Conservation (phyloP, 2,888 invertebrate species). For the Diadromus collaris region DNA sequence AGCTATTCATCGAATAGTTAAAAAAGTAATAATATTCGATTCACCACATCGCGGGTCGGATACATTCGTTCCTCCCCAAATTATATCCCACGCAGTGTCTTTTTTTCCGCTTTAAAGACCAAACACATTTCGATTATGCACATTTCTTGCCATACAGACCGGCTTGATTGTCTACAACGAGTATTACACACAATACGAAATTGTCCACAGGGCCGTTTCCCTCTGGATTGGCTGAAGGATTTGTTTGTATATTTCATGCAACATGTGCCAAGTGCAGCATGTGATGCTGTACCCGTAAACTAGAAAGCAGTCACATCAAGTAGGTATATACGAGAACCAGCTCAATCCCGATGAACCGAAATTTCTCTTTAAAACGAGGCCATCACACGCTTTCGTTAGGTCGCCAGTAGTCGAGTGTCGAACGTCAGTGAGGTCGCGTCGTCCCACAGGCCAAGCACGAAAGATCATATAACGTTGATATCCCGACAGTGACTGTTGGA, state of each 20-base stretch:
- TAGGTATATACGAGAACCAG: conserved; percentile 22
- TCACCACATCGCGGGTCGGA: too few species aligned
- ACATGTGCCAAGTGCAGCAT: background rate
- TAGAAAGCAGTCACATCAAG: background rate
- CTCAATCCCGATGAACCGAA: conserved; percentile 65
- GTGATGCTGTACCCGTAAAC: background rate
- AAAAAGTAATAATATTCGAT: background rate
- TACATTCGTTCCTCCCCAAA: too few species aligned
- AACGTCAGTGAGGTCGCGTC: conserved; percentile 63
- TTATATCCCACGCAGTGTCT: too few species aligned
- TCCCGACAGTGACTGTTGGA: background rate
- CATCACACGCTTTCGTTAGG: conserved; percentile 71
- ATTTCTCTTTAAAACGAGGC: conserved; percentile 77
- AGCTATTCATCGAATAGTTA: background rate
- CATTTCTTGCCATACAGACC: too few species aligned
- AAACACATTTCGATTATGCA: too few species aligned
- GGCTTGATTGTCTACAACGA: too few species aligned
- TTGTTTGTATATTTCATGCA: background rate
- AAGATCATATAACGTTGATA: conserved; percentile 37
- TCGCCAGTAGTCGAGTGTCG: conserved; percentile 70
- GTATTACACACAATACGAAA: too few species aligned
- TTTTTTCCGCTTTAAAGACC: too few species aligned
- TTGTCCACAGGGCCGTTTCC: background rate
- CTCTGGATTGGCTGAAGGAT: background rate
- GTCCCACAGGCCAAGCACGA: background rate